Conservation (phyloP, 2,797 vertebrate genomes). For the Mormyrus hasselquistii region DNA sequence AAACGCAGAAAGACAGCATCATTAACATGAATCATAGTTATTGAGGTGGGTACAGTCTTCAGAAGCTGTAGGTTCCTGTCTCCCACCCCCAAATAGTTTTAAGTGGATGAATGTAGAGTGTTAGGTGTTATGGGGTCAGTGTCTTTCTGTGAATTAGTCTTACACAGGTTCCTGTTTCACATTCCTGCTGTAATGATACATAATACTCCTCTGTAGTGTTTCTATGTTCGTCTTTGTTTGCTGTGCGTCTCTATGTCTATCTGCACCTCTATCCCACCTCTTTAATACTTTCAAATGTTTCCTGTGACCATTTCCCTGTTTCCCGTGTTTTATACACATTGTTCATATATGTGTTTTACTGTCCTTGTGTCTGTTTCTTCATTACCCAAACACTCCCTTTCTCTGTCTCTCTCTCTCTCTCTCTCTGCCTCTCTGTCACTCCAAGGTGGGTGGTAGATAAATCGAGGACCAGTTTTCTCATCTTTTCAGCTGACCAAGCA, state of each 20-base stretch:
- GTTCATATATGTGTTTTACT: neutral
- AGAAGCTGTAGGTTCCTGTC: neutral
- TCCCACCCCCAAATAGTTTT: neutral
- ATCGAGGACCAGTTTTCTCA: neutral
- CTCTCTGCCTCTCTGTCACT: neutral
- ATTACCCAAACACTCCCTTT: neutral
- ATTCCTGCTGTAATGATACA: neutral
- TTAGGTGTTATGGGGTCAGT: constrained; percentile 13
- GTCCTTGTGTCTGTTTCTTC: neutral
- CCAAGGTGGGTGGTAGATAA: neutral
- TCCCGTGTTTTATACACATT: neutral
- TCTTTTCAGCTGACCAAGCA: neutral
- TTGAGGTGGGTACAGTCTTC: neutral
- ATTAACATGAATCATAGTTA: neutral
- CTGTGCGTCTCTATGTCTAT: neutral
- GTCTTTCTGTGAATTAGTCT: constrained; percentile 27
- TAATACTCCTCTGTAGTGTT: neutral
- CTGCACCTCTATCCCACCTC: neutral
- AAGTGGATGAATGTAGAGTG: constrained; percentile 14
- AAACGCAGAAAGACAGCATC: neutral
- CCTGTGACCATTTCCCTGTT: neutral
- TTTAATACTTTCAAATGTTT: neutral
- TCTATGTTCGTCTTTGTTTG: neutral
- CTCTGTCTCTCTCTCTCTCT: neutral
- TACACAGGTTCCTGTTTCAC: constrained; percentile 28